Conservation (phyloP, 2,888 invertebrate genomes). For the Lithophane leautieri region DNA sequence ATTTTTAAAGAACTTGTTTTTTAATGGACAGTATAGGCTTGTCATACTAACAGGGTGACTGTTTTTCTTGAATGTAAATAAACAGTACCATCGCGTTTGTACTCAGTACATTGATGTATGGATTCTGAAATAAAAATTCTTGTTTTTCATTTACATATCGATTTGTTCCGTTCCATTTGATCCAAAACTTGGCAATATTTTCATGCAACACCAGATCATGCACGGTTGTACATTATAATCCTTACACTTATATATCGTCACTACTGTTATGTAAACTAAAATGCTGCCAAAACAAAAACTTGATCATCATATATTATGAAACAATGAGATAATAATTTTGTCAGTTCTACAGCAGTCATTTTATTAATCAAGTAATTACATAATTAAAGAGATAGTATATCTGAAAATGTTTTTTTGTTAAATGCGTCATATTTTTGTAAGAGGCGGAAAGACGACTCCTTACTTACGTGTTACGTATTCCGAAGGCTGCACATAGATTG, state of each 20-base stretch:
- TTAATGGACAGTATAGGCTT: background rate
- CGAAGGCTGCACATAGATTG: conserved; percentile 12
- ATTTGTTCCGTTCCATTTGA: conserved; percentile 41
- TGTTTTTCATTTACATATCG: conserved; percentile 13
- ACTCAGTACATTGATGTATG: background rate
- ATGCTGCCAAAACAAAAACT: background rate
- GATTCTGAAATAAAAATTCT: conserved; percentile 19
- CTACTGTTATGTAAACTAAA: background rate
- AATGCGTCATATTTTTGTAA: conserved; percentile 25
- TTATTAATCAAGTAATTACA: background rate
- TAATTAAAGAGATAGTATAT: background rate
- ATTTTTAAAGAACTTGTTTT: conserved; percentile 18
- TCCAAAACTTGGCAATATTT: conserved; percentile 29
- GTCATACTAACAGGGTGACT: background rate
- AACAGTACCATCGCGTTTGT: background rate
- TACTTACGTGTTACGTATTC: background rate
- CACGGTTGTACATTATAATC: background rate
- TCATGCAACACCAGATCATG: conserved; percentile 15
- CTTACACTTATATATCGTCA: background rate
- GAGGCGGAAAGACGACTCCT: conserved; percentile 18
- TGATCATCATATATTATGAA: conserved; percentile 2
- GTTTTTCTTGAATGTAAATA: background rate
- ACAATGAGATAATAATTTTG: conserved; percentile 1
- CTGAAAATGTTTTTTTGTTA: background rate
- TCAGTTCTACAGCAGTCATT: background rate